phyloP scores from a whole-genome alignment of 2,888 invertebrate species.

The Zaprionus bogoriensis region DNA sequence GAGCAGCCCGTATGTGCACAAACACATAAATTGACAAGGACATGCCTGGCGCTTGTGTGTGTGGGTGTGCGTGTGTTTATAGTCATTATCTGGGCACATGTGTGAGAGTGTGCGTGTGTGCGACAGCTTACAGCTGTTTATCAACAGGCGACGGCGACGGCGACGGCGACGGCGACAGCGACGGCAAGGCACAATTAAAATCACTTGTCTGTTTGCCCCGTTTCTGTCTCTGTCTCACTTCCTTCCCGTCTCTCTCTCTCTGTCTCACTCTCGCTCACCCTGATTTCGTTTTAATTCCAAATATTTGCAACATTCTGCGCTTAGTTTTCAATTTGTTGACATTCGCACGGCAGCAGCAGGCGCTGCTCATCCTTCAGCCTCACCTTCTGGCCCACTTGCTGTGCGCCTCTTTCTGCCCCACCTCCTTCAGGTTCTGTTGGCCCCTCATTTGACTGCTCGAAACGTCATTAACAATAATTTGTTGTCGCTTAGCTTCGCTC shows the following conservation, averaged over 20 bases:
- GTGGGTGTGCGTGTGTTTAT: slow-evolving; percentile 5
- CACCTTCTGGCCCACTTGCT: neutral
- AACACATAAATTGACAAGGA: neutral
- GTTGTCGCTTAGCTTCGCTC: slow-evolving; percentile 30
- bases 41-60: neutral
- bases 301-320: slow-evolving; percentile 21
- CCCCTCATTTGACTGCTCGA: slow-evolving; percentile 28
- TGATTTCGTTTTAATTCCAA: slow-evolving; percentile 19
- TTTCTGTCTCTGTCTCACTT: neutral
- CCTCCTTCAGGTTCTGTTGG: neutral
- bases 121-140: slow-evolving; percentile 34
- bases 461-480: slow-evolving; percentile 43
- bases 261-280: neutral
- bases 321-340: slow-evolving; percentile 27
- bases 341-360: slow-evolving; percentile 4
- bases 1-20: neutral
- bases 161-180: slow-evolving; percentile 5
- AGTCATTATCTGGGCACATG: slow-evolving; percentile 9
- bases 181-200: slow-evolving; percentile 31
- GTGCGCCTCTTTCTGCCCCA: neutral
- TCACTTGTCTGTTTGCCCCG: slow-evolving; percentile 18
- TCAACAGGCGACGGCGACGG: slow-evolving; percentile 15
- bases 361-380: neutral
- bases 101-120: slow-evolving; percentile 4
- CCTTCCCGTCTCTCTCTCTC: neutral